Base-by-base conservation (phyloP, 2,888 invertebrate genomes). In the Protonemura montana region DNA sequence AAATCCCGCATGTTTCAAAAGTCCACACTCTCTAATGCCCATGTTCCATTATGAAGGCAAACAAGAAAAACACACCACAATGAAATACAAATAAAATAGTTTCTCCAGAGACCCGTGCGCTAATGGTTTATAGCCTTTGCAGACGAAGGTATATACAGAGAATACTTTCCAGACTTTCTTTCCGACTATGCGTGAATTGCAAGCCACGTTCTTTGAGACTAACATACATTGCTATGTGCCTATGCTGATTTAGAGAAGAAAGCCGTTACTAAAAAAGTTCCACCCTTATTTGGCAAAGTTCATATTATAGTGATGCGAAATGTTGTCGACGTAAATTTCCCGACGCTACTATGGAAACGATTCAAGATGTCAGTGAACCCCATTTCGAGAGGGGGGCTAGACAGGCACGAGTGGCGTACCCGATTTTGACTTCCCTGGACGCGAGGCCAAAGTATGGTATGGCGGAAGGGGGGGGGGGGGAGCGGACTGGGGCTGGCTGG, bases 381-480 rank as follows among this genome's bases (percentile, higher is more conserved):
- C 10, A 26, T 10, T 78, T 59, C 59, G 59, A 35, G 59, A n/a
- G n/a, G n/a, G 27, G 78, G 26, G 82, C 82, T 42, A 82, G 82
- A 82, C 82, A 41, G 41, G 26, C 82, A 26, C 35, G 82, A 82
- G 82, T 82, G 82, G 41, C 29, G 41, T 41, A 82, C 82, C 5
- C 82, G 35, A 82, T 82, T 82, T 35, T 82, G 82, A 82, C 82
- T 82, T 82, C 30, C 30, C 30, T 10, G 59, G 59, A 59, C 59
- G n/a, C n/a, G 21, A 21, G 59, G 59, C 13, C 59, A 13, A 59
- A 59, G 59, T 3, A 35, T 82, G 29, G 78, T 2, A 30, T 25
- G 42, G 82, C 0, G 82, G 10, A 82, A 13, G 82, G 7, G 3
- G 78, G 27, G 26, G 7, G 82, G 35, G 30, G 82, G 21, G 30